Percentiles rank a stretch among this genome's conserved stretches.
Evolutionary conservation across 2,797 vertebrate genomes (phyloP).

Genomic region (Crenuchus spilurus): DNA sequence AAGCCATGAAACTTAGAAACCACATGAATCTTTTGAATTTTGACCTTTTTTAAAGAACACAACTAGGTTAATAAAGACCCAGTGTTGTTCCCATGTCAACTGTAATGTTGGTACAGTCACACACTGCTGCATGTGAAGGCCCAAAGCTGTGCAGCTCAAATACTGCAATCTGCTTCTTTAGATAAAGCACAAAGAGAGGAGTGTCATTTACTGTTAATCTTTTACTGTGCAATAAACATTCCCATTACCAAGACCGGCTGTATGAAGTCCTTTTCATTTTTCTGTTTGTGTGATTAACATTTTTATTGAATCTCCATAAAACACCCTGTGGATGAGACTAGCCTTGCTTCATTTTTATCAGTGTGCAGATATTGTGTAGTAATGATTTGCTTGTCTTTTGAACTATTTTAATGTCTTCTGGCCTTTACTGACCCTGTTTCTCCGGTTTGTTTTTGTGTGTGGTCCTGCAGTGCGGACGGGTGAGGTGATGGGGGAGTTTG

Average conservation of each 20-base stretch:
- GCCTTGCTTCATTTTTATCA: too few species aligned
- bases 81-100: slow-evolving; percentile 31
- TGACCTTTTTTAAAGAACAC: slow-evolving; percentile 4
- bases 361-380: too few species aligned
- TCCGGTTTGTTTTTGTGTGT: background rate
- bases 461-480: slow-evolving; percentile 77
- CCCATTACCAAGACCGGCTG: background rate
- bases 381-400: too few species aligned
- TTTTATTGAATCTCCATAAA: too few species aligned
- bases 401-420: too few species aligned
- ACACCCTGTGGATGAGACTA: too few species aligned
- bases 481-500: slow-evolving; percentile 83
- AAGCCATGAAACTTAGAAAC: slow-evolving; percentile 30
- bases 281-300: too few species aligned
- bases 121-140: slow-evolving; percentile 36
- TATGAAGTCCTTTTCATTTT: background rate
- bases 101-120: slow-evolving; percentile 27
- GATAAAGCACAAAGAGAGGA: slow-evolving; percentile 50
- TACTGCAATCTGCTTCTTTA: slow-evolving; percentile 43
- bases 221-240: slow-evolving; percentile 20
- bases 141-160: slow-evolving; percentile 45
- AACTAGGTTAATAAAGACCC: slow-evolving; percentile 39
- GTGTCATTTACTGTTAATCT: slow-evolving; percentile 58
- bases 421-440: background rate
- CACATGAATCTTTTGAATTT: slow-evolving; percentile 21